Evolutionary conservation across 2,888 invertebrate genomes (phyloP).

Genomic region (Coenonympha arcania): DNA sequence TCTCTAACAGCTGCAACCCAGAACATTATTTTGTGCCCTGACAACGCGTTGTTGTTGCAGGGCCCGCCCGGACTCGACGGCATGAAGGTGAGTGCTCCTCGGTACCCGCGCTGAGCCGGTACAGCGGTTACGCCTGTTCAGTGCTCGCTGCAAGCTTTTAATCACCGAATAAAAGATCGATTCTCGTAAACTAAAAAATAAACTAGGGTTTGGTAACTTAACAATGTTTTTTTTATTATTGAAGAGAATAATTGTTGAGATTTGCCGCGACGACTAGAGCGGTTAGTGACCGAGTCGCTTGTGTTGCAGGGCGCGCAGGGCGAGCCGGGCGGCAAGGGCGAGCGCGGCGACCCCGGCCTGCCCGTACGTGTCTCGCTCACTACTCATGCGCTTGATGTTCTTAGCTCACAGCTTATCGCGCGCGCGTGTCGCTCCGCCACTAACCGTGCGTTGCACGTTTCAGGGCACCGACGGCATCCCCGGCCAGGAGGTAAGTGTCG

Average conservation of each 20-base stretch:
- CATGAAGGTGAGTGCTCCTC: conserved; percentile 94
- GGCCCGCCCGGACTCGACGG: conserved; percentile 95
- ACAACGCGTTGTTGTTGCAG: conserved; percentile 63
- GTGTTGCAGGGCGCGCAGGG: conserved; percentile 91
- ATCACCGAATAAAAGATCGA: too few species aligned
- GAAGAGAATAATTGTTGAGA: neutral
- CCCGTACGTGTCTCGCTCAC: conserved; percentile 79
- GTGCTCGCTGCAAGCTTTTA: neutral
- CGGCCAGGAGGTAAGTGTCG: conserved; percentile 83
- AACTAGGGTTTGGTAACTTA: too few species aligned
- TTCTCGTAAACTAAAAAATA: too few species aligned
- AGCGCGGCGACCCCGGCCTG: conserved; percentile 93
- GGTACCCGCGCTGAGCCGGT: conserved; percentile 56
- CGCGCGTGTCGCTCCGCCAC: too few species aligned
- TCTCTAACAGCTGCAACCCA: too few species aligned
- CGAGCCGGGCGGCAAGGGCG: conserved; percentile 92
- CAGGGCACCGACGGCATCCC: conserved; percentile 96
- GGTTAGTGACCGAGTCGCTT: conserved; percentile 45
- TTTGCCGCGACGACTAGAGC: neutral
- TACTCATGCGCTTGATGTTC: neutral
- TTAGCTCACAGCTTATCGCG: too few species aligned
- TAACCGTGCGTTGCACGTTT: conserved; percentile 44
- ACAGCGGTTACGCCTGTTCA: neutral
- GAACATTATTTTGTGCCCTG: too few species aligned
- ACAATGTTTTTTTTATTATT: too few species aligned